Conservation (phyloP, 2,797 vertebrate genomes). For the Eulemur mongoz region DNA sequence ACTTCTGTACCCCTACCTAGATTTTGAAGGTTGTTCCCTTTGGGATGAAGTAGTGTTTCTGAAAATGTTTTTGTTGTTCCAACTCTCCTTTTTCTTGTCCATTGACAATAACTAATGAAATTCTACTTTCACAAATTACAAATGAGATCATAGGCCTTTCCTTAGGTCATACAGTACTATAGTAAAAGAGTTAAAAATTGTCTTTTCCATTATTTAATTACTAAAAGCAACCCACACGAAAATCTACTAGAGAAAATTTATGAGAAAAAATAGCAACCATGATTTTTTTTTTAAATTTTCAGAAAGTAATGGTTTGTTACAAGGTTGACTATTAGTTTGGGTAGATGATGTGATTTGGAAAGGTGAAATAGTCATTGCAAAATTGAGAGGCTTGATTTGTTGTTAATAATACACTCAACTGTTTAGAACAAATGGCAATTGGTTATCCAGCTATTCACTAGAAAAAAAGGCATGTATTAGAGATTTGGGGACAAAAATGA, state of each 20-base stretch:
- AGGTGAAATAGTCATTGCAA: background rate
- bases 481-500: background rate
- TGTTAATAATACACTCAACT: background rate
- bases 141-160: background rate
- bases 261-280: background rate
- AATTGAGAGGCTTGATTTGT: background rate
- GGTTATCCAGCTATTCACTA: background rate
- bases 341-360: background rate
- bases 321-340: background rate
- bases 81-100: background rate
- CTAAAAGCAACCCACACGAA: background rate
- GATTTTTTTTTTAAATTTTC: background rate
- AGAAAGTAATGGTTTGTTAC: background rate
- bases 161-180: background rate
- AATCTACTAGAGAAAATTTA: background rate
- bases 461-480: background rate
- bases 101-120: background rate
- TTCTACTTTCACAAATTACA: background rate
- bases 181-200: background rate
- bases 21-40: background rate
- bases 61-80: background rate
- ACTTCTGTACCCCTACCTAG: background rate
- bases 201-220: constrained; percentile 18
- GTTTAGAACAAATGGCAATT: background rate
- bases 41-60: background rate